Evolutionary conservation across 1,140 invertebrate species (phyloP), one percentile per base, ranked within the genome.

Genomic region (Drosophila mayri): DNA sequence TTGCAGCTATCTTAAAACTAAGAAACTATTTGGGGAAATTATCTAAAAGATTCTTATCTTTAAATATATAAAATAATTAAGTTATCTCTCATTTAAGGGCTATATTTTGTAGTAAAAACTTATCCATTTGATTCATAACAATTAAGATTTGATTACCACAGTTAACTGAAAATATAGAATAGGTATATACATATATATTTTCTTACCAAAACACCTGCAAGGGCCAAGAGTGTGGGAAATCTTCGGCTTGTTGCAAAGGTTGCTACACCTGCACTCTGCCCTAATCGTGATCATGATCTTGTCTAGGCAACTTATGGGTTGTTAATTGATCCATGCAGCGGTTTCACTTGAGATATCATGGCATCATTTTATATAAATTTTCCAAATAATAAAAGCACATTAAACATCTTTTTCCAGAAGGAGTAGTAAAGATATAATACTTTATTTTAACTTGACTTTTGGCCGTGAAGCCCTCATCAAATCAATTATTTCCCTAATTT

Each of bases 211-310:
- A n/a, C n/a, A n/a, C n/a, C n/a, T n/a, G n/a, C n/a, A n/a, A n/a
- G n/a, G n/a, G n/a, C n/a, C n/a, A n/a, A n/a, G 32, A 20, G 46
- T 68, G 46, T 66, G 66, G 65, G 60, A 68, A 68, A 52, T 43
- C 37, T 16, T 43, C 14, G 43, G 25, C 40, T 37, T 10, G 12
- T 6, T 18, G 12, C n/a, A 43, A 43, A 65, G 62, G 30, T 65
- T 68, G 44, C 60, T 20, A 37, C 40, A 68, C 65, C 44, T 35
- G 32, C 64, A 32, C 41, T 67, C 16, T 16, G 14, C 9, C 16
- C 37, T 20, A 66, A 68, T 65, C 66, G 46, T 52, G 46, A 30
- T 41, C 44, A 50, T 52, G 37, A 43, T 68, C 44, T 50, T 49
- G 65, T 43, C 46, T 52, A 4, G 25, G 25, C 20, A 12, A 41